Base-by-base conservation (phyloP, 2,797 vertebrate species). In the Micrastur ruficollis region DNA sequence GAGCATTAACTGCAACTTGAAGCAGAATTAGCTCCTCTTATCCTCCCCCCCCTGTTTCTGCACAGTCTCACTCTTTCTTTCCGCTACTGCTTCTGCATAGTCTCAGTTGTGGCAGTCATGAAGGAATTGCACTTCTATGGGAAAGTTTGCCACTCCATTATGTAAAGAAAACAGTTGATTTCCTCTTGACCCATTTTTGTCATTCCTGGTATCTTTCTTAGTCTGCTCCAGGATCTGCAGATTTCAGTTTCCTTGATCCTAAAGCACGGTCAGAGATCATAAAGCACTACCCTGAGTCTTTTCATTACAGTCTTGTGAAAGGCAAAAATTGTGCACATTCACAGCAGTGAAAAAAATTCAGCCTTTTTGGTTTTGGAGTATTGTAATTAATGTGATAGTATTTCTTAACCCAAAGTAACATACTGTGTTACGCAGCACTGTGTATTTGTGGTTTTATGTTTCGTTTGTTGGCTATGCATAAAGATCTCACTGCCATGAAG, bases 131-230 rank as follows among this genome's bases (percentile, higher is more conserved):
- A 3, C 38, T 79, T 84, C 81, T 89, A 10, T 70, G 83, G 78
- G 90, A 86, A 93, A 68, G 82, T 83, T 89, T 94, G 61, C 66
- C 50, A 63, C 63, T 34, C 65, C 6, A 1, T 86, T 86, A 74
- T 36, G 25, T 71, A 87, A 92, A 87, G 67, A 86, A 97, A 96
- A 92, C 72, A 89, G 38, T 7, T 84, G 40, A 73, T 94, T 93
- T 93, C 76, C 80, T 93, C 55, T 89, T 86, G 74, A 80, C 31
- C 52, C 9, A 0, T 68, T 67, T 80, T 65, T 80, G 42, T 86
- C 20, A 8, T 86, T 74, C 46, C 66, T 76, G 36, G 14, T 86
- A 22, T 85, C 91, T 90, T 52, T 84, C 46, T 91, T 58, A 79
- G n/a, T 87, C 36, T 94, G 58, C 61, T 81, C 15, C 32, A 58